Conservation (phyloP, 1,140 invertebrate species). For the Trypoxylus dichotomus region DNA sequence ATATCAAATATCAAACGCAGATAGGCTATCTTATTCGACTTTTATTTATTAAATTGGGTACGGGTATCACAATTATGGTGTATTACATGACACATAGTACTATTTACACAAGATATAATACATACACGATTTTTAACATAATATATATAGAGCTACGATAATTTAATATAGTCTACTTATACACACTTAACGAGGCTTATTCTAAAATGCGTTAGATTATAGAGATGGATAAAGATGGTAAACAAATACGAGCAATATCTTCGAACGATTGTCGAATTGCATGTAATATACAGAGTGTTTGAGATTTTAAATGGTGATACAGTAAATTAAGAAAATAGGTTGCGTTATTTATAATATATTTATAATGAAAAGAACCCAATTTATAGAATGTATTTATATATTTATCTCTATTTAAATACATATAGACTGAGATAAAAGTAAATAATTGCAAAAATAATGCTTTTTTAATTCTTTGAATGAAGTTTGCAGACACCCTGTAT, state of each 20-base stretch:
- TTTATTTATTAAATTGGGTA: slow-evolving; percentile 7
- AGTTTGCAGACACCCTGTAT: too few species aligned
- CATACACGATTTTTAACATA: neutral
- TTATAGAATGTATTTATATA: too few species aligned
- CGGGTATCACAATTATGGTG: slow-evolving; percentile 3
- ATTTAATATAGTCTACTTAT: neutral
- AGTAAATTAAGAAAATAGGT: neutral
- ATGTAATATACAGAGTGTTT: neutral
- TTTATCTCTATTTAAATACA: too few species aligned
- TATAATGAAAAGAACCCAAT: too few species aligned
- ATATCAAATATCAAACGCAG: too few species aligned
- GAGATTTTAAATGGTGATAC: neutral
- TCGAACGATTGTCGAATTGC: neutral
- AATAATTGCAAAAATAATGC: too few species aligned
- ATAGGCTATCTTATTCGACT: neutral
- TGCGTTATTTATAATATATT: neutral
- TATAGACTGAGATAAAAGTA: too few species aligned
- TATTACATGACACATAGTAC: neutral
- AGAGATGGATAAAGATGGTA: neutral
- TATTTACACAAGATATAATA: neutral
- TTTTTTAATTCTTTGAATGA: too few species aligned
- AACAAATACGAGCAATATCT: neutral
- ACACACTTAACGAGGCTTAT: neutral
- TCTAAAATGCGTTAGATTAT: neutral
- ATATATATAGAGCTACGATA: neutral